phyloP scores from a whole-genome alignment of 2,113 vertebrate species.

The Stomatorhinus ivindoensis region DNA sequence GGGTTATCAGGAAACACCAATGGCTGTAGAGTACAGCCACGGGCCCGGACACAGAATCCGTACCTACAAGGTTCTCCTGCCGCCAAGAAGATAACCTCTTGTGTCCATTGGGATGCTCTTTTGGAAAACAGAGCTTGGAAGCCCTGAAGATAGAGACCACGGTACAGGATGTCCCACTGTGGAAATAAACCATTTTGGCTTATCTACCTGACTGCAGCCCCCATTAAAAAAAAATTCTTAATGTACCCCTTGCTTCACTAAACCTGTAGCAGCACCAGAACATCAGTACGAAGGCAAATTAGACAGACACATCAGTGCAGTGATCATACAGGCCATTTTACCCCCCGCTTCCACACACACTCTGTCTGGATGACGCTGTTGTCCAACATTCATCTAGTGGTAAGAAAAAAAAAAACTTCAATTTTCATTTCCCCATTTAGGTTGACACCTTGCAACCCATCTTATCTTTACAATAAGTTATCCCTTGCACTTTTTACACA shows the following conservation, averaged over 20 bases:
- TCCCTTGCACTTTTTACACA: not conserved
- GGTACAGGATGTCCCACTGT: not conserved
- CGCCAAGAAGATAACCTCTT: not conserved
- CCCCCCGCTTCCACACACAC: not conserved
- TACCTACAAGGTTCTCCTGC: not conserved
- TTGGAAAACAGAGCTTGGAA: not conserved
- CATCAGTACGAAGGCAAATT: not conserved
- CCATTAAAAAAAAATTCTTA: not conserved
- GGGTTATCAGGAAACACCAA: not conserved
- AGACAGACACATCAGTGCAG: not conserved
- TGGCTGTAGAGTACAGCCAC: not conserved
- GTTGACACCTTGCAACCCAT: not conserved
- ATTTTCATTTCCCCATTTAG: not conserved
- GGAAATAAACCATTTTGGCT: not conserved
- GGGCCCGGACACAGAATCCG: not conserved
- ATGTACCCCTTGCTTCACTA: not conserved
- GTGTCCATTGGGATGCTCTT: not conserved
- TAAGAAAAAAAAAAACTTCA: not conserved
- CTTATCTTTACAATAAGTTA: constrained; percentile 4
- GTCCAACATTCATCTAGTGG: not conserved
- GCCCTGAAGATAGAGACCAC: not conserved
- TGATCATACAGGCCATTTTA: not conserved
- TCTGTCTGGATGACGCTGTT: not conserved
- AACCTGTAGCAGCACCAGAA: not conserved
- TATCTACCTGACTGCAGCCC: not conserved